Evolutionary conservation across 2,113 vertebrate species (phyloP).

Genomic region (Chaetura pelagica): DNA sequence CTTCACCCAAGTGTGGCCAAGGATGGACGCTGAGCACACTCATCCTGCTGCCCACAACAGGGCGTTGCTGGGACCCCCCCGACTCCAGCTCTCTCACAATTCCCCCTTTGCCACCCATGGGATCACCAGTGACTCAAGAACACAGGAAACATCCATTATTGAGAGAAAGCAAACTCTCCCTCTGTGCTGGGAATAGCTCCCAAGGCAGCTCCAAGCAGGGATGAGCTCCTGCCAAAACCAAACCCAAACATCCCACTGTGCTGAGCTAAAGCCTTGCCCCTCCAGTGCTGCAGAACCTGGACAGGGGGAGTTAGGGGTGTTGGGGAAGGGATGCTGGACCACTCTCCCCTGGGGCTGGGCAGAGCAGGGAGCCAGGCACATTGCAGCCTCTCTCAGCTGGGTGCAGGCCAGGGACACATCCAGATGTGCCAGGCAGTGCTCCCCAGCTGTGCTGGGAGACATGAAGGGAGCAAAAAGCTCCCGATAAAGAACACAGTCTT

Average conservation of each 20-base stretch:
- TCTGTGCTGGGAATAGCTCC: not conserved
- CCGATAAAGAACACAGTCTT: rapidly evolving
- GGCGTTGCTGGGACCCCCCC: not conserved
- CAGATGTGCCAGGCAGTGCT: rapidly evolving
- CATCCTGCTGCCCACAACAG: not conserved
- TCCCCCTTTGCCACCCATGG: not conserved
- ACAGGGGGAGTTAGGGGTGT: rapidly evolving
- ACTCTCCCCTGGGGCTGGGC: not conserved
- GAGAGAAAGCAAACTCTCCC: not conserved
- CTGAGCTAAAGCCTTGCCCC: not conserved
- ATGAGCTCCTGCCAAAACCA: not conserved
- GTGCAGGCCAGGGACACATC: not conserved
- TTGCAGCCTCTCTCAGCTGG: not conserved
- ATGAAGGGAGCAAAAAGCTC: not conserved
- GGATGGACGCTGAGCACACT: not conserved
- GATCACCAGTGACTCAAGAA: not conserved
- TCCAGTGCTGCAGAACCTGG: rapidly evolving
- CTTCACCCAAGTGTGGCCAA: not conserved
- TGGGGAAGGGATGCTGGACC: not conserved
- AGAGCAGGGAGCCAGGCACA: not conserved
- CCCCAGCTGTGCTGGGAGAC: not conserved
- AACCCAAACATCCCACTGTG: not conserved
- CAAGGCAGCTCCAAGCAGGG: not conserved
- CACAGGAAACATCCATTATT: not conserved
- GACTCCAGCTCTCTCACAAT: not conserved